These are phyloP conservation scores for Acrobasis repandana DNA, from an alignment of 2,888 invertebrate species.

Conservation along the genomic window DNA sequence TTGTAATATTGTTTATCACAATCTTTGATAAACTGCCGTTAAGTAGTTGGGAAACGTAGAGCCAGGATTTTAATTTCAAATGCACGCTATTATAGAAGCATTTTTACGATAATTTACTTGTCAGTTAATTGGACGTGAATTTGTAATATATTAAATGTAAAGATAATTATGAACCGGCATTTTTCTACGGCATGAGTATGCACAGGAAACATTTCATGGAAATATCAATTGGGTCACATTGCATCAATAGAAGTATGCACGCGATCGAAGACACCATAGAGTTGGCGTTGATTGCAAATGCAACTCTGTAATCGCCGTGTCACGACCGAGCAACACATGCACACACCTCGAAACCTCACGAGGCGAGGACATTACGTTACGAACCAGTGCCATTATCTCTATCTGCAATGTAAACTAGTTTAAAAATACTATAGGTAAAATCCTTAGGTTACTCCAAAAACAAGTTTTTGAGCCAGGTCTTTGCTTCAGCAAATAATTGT, in stretches of 20 bases:
- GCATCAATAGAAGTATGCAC: slow-evolving; percentile 73
- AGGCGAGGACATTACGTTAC: slow-evolving; percentile 33
- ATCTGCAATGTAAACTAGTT: slow-evolving; percentile 30
- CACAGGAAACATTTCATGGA: slow-evolving; percentile 56
- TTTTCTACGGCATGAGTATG: background rate
- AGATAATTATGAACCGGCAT: slow-evolving; percentile 2
- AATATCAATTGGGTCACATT: slow-evolving; percentile 72
- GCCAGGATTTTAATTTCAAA: background rate
- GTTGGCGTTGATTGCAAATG: slow-evolving; percentile 52
- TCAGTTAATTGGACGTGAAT: background rate
- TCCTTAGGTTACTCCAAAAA: background rate
- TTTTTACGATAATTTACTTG: background rate
- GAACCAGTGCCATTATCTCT: slow-evolving; percentile 36
- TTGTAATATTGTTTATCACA: slow-evolving; percentile 14
- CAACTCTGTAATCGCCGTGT: slow-evolving; percentile 63
- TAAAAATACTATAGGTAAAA: background rate
- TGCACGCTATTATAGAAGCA: background rate
- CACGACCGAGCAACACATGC: slow-evolving; percentile 49
- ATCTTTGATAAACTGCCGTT: slow-evolving; percentile 2
- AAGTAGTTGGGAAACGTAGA: background rate
- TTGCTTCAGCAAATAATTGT: background rate
- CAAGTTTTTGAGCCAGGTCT: background rate
- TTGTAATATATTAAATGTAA: background rate
- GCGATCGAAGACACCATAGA: slow-evolving; percentile 66
- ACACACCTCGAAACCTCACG: slow-evolving; percentile 37